Evolutionary conservation across 1,140 invertebrate genomes (phyloP).

Genomic region (Saccostrea cuccullata): DNA sequence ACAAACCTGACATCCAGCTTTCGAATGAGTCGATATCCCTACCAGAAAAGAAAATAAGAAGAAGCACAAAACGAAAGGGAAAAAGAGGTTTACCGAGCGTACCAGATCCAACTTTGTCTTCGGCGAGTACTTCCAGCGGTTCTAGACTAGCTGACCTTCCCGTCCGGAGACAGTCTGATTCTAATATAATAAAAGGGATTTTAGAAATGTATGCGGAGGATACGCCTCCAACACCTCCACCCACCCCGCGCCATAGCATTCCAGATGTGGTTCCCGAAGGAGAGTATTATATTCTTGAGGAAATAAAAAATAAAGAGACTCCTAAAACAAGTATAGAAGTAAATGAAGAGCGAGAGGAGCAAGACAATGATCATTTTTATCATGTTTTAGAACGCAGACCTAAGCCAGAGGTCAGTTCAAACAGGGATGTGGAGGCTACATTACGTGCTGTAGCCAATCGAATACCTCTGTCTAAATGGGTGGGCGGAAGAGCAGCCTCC

Average conservation of each 20-base stretch:
- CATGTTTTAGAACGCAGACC: not conserved
- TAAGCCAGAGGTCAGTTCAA: not conserved
- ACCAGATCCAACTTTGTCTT: not conserved
- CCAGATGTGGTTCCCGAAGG: not conserved
- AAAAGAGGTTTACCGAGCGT: not conserved
- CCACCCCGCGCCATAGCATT: not conserved
- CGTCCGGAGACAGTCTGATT: not conserved
- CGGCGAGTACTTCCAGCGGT: not conserved
- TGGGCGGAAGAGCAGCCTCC: not conserved
- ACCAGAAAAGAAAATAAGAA: not conserved
- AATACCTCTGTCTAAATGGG: conserved; percentile 9
- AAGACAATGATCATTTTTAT: not conserved
- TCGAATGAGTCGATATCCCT: not conserved
- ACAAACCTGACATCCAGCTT: not conserved
- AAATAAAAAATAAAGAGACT: not conserved
- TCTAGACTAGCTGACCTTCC: conserved; percentile 17
- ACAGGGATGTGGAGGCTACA: not conserved
- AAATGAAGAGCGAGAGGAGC: not conserved
- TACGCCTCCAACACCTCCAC: not conserved
- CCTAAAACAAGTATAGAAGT: not conserved
- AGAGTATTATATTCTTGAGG: conserved; percentile 11
- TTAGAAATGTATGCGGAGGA: not conserved
- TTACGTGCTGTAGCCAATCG: not conserved
- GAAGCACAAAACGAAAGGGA: not conserved
- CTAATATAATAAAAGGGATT: not conserved